Conservation (phyloP, 2,888 invertebrate genomes). For the Campoplex capitator region DNA sequence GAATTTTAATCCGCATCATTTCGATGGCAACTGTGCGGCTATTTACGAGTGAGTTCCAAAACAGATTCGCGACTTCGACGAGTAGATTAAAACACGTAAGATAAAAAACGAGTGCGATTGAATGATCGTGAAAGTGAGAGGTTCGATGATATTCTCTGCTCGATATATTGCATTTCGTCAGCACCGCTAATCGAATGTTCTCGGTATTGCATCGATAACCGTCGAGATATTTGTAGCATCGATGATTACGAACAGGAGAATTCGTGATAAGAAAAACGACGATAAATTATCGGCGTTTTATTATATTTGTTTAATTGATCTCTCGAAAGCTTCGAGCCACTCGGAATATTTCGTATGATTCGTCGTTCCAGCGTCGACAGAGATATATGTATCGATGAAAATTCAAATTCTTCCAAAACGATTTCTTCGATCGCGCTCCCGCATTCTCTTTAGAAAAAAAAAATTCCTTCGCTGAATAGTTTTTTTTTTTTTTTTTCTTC, state of each 20-base stretch:
- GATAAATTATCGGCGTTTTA: background rate
- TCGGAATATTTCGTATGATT: background rate
- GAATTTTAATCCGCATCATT: too few species aligned
- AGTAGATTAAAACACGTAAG: background rate
- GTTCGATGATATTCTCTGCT: background rate
- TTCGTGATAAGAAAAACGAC: background rate
- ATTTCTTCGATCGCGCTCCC: too few species aligned
- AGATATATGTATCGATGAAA: background rate
- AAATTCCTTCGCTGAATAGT: background rate
- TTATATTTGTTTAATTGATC: slow-evolving; percentile 1
- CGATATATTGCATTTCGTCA: slow-evolving; percentile 11
- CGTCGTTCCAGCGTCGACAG: background rate
- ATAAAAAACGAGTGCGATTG: background rate
- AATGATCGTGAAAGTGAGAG: background rate
- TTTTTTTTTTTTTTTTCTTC: too few species aligned
- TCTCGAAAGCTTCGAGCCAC: background rate
- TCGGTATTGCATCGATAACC: slow-evolving; percentile 8
- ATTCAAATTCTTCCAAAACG: background rate
- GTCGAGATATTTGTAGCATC: slow-evolving; percentile 6
- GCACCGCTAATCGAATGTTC: slow-evolving; percentile 22
- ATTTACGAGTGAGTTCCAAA: too few species aligned
- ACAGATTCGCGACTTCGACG: background rate
- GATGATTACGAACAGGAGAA: slow-evolving; percentile 6
- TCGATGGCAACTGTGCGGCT: too few species aligned
- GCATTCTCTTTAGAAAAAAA: too few species aligned